Evolutionary conservation across 2,888 invertebrate genomes (phyloP).

Genomic region (Nematopogon swammerdamellus): DNA sequence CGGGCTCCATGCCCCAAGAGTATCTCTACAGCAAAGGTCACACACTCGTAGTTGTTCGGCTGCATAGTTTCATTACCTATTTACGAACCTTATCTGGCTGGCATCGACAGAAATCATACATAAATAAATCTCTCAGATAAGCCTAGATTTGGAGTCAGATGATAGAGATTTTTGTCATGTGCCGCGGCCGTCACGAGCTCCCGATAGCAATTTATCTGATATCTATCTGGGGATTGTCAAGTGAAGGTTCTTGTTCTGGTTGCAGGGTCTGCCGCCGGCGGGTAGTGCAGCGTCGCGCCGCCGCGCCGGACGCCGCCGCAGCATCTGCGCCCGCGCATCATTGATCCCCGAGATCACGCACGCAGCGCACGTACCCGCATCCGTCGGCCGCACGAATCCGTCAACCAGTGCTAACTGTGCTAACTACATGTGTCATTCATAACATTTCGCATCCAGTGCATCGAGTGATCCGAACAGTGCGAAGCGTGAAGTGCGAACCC

Average conservation of each 20-base stretch:
- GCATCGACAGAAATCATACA: not conserved
- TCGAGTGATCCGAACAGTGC: slow-evolving; percentile 44
- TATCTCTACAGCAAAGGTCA: no score
- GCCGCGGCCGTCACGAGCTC: not conserved
- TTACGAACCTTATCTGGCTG: no score
- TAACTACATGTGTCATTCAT: no score
- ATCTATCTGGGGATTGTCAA: no score
- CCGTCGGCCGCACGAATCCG: not conserved
- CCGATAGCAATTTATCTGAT: not conserved
- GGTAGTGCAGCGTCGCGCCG: not conserved
- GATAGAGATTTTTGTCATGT: not conserved
- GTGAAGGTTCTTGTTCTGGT: not conserved
- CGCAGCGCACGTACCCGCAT: not conserved
- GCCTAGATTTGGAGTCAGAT: not conserved
- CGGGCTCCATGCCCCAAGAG: no score
- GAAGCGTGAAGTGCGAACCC: slow-evolving; percentile 26
- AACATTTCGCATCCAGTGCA: no score
- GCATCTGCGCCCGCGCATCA: no score
- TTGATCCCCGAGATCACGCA: not conserved
- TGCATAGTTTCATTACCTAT: no score
- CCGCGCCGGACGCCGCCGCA: not conserved
- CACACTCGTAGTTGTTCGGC: no score
- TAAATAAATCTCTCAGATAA: not conserved
- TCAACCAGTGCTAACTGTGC: slow-evolving; percentile 8
- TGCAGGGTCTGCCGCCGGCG: not conserved